These are phyloP conservation scores for Acanthoscelides obtectus DNA, from an alignment of 2,888 invertebrate genomes.

Conservation along the genomic window DNA sequence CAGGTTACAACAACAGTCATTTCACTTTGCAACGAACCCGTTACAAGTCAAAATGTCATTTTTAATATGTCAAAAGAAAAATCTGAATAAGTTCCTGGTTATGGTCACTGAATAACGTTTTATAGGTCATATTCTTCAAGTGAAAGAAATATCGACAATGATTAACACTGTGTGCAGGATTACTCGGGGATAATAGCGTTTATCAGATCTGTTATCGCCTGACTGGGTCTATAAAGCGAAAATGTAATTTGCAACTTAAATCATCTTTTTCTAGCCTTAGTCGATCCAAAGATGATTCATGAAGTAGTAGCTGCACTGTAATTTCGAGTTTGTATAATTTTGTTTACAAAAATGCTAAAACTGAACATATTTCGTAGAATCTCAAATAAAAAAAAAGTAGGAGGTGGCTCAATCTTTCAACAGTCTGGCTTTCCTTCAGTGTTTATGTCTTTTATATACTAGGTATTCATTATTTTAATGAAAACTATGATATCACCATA, in stretches of 20 bases:
- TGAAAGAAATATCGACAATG: background rate
- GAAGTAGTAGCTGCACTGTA: background rate
- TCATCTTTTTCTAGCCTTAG: background rate
- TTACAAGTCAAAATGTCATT: background rate
- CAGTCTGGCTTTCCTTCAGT: no score
- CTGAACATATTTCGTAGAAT: no score
- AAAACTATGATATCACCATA: no score
- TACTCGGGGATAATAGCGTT: background rate
- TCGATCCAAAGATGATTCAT: background rate
- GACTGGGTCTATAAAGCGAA: constrained; percentile 35
- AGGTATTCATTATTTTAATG: no score
- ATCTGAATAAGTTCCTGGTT: background rate
- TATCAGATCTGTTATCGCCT: constrained; percentile 26
- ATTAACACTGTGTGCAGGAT: background rate
- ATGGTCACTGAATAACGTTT: no score
- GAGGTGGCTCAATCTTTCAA: no score
- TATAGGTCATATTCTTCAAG: constrained; percentile 5
- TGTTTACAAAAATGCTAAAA: constrained; percentile 23
- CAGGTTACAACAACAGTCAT: no score
- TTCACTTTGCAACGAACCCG: background rate
- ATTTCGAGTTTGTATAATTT: background rate
- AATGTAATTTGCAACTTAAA: no score
- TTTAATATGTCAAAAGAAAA: background rate
- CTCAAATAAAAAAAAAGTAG: no score
- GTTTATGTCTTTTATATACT: no score